These are phyloP conservation scores for Thaleichthys pacificus DNA, from an alignment of 2,797 vertebrate species.

Conservation along the genomic window DNA sequence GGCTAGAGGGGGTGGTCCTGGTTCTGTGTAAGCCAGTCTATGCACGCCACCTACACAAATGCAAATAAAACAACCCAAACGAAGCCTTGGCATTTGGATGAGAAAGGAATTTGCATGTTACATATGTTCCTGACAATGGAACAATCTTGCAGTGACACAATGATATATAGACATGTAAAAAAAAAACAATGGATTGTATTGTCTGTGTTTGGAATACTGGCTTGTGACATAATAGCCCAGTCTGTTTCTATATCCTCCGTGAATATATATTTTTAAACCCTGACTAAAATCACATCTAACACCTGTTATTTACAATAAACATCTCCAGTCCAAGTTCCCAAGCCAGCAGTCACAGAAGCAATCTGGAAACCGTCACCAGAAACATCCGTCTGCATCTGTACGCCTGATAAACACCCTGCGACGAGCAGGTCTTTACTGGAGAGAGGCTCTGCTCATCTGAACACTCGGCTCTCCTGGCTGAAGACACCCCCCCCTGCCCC, in stretches of 20 bases:
- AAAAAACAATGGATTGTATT: neutral
- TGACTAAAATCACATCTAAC: too few species aligned
- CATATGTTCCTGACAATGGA: neutral
- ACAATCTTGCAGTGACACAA: neutral
- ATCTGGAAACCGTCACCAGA: too few species aligned
- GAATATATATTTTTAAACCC: too few species aligned
- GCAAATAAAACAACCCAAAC: neutral
- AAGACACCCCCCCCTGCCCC: neutral
- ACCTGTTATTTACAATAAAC: too few species aligned
- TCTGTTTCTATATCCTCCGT: neutral
- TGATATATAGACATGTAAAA: neutral
- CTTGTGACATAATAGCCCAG: neutral
- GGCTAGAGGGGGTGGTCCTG: too few species aligned
- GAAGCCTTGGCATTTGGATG: slow-evolving; percentile 1
- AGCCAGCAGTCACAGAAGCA: too few species aligned
- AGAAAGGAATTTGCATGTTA: neutral
- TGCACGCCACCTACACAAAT: neutral
- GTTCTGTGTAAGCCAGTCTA: neutral
- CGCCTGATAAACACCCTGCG: too few species aligned
- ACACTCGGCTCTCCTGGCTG: neutral
- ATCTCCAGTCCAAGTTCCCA: too few species aligned
- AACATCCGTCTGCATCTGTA: too few species aligned
- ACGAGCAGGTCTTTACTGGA: neutral
- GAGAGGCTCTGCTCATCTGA: neutral
- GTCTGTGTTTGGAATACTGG: neutral